Conservation (phyloP, 2,888 invertebrate genomes). For the Lagria hirta region DNA sequence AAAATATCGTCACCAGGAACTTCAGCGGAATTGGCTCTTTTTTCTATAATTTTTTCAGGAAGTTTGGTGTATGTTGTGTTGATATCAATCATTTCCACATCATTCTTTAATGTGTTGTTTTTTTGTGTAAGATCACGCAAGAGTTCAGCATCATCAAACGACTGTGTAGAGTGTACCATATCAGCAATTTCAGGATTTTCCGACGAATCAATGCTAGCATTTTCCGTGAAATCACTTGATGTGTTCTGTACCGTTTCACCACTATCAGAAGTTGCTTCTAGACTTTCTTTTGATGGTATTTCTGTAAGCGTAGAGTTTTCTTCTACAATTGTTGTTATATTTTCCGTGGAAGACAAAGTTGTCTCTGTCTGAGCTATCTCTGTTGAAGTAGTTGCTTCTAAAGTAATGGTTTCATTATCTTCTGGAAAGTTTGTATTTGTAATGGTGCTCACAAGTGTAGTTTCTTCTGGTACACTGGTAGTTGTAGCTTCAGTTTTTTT, state of each 20-base stretch:
- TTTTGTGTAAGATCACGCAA: conserved; percentile 15
- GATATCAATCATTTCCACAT: conserved; percentile 16
- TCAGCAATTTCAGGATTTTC: conserved; percentile 42
- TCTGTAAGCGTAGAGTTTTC: background rate
- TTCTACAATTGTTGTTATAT: conserved; percentile 6
- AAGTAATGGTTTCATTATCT: conserved; percentile 27
- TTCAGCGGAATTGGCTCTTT: conserved; percentile 29
- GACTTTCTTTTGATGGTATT: conserved; percentile 36
- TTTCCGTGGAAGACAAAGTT: conserved; percentile 6
- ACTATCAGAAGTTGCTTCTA: conserved; percentile 41
- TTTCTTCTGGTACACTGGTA: conserved; percentile 11
- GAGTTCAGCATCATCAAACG: conserved; percentile 28
- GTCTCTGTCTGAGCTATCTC: conserved; percentile 20
- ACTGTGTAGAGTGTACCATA: conserved; percentile 46
- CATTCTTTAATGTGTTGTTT: conserved; percentile 29
- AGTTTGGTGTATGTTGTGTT: conserved; percentile 6
- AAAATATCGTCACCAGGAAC: conserved; percentile 40
- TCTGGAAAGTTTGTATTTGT: conserved; percentile 34
- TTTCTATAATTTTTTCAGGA: conserved; percentile 28
- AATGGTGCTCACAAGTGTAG: background rate
- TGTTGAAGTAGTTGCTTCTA: conserved; percentile 18
- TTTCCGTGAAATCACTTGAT: no score
- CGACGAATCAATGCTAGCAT: conserved; percentile 45
- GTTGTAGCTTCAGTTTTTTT: conserved; percentile 45
- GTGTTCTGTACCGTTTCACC: no score